Evolutionary conservation across 2,113 vertebrate species (phyloP).

Genomic region (Corvus cornix): DNA sequence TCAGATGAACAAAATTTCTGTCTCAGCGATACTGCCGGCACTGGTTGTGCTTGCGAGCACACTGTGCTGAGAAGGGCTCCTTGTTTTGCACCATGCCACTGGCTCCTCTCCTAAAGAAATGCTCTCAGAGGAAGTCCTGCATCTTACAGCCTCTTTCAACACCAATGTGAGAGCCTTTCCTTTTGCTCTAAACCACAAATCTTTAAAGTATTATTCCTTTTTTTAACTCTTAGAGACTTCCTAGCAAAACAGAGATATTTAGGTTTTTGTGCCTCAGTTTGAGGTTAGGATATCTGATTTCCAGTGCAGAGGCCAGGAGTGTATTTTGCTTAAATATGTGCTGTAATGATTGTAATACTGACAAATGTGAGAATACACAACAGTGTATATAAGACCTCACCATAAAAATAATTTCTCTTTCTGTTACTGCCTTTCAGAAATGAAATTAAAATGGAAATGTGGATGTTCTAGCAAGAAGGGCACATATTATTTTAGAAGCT

Average conservation of each 20-base stretch:
- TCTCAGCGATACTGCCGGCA: rapidly evolving
- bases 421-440: neutral
- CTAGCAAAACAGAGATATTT: neutral
- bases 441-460: neutral
- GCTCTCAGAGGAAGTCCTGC: neutral
- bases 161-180: neutral
- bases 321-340: neutral
- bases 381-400: neutral
- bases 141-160: neutral
- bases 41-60: neutral
- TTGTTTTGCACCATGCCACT: rapidly evolving
- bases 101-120: neutral
- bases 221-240: neutral
- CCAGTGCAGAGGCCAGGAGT: neutral
- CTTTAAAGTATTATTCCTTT: neutral
- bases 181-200: neutral
- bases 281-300: neutral
- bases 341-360: neutral
- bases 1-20: neutral
- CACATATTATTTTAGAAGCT: neutral
- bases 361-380: neutral
- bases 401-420: neutral
- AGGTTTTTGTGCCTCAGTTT: neutral
- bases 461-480: neutral
- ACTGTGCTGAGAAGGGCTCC: neutral